A percentile compares a stretch with the other conserved stretches of the same genome.
These are phyloP conservation scores for Misgurnus mizolepis DNA, from an alignment of 2,113 vertebrate species.

Conservation along the genomic window DNA sequence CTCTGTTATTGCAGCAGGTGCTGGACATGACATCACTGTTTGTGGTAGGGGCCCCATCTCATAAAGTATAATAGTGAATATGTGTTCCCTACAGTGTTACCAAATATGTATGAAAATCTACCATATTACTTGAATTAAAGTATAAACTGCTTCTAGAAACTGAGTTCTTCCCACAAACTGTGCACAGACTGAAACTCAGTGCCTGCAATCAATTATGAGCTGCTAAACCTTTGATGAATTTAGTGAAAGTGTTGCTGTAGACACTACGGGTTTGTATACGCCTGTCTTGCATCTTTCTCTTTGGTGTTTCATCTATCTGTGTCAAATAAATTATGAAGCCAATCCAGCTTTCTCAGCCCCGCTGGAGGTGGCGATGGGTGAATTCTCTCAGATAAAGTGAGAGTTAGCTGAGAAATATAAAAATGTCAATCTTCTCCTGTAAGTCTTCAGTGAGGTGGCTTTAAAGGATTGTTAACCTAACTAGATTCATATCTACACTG, in stretches of 20 bases:
- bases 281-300: not conserved
- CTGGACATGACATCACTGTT: too few relatives aligned
- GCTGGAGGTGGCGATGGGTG: constrained; percentile 38
- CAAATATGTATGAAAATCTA: too few relatives aligned
- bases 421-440: constrained; percentile 55
- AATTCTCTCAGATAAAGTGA: constrained; percentile 50
- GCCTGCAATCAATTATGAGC: constrained; percentile 13
- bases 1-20: too few relatives aligned
- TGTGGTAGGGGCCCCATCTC: too few relatives aligned
- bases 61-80: too few relatives aligned
- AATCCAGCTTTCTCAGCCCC: constrained; percentile 31
- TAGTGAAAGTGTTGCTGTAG: constrained; percentile 15
- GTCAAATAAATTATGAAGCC: constrained; percentile 30
- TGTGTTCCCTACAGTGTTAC: too few relatives aligned
- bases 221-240: constrained; percentile 38
- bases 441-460: constrained; percentile 2
- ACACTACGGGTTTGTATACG: constrained; percentile 1
- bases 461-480: constrained; percentile 15
- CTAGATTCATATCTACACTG: not conserved
- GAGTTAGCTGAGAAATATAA: constrained; percentile 47
- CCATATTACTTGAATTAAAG: not conserved
- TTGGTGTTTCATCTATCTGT: constrained; percentile 23
- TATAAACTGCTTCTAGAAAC: not conserved
- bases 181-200: not conserved
- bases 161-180: not conserved